Conservation (phyloP, 2,113 vertebrate species). For the Chrysochloris asiatica region DNA sequence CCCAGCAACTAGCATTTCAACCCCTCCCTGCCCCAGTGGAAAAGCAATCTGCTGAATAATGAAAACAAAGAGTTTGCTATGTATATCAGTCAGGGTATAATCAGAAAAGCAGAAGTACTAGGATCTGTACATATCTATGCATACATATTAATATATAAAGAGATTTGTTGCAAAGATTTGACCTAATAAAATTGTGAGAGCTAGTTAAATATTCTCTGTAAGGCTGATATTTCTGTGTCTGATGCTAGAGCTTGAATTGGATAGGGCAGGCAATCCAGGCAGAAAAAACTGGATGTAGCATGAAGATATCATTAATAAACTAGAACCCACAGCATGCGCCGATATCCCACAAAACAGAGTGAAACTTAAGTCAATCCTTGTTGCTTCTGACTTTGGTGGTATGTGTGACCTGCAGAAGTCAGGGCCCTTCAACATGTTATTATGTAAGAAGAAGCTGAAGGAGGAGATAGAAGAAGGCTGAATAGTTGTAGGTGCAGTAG, state of each 20-base stretch:
- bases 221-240: neutral
- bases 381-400: neutral
- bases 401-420: neutral
- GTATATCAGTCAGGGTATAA: neutral
- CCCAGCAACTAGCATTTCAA: neutral
- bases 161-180: neutral
- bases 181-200: neutral
- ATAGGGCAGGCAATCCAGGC: neutral
- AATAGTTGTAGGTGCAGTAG: neutral
- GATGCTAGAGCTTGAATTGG: neutral
- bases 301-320: neutral
- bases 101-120: neutral
- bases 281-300: neutral
- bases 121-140: neutral
- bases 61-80: neutral
- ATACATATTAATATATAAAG: neutral
- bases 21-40: neutral
- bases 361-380: neutral
- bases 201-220: neutral
- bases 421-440: neutral
- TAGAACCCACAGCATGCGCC: neutral
- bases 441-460: neutral
- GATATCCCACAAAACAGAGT: neutral
- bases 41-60: neutral
- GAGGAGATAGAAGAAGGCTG: neutral